Base-by-base conservation (phyloP, 2,888 invertebrate species). In the Cosmorhoe ocellata region DNA sequence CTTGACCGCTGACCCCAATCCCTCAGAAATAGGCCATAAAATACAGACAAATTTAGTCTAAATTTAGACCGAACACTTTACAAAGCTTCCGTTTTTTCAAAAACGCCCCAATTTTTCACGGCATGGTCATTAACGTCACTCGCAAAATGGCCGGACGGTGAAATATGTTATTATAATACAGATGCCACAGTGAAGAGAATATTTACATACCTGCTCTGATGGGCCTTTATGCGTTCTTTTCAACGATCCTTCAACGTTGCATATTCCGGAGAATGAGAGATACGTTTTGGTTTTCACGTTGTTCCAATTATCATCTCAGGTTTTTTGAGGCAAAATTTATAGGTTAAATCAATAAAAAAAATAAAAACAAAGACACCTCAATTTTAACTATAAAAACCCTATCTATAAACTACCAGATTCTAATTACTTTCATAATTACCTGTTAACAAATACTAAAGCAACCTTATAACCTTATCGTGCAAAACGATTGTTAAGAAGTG, bases 101-200 rank as follows among this genome's bases (percentile, higher is more conserved):
- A 58, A 55, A 51, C 45, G 26, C 40, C 41, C 51, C 49, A 44
- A 76, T 82, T 79, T 78, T 77, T 80, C 73, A 75, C 61, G 64
- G 66, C 33, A 12, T 60, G 56, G 72, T 79, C 82, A 81, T 83
- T 84, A 81, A 75, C 69, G 81, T 81, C 81, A 76, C 66, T 55
- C 56, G 63, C 82, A 82, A 80, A 79, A 79, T 75, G 76, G 76
- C 61, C 59, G 70, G 55, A 65, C 61, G 61, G 71, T 77, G 71
- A 78, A 79, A 79, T 74, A 77, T 74, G 74, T 79, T 81, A 78
- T 76, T 72, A 76, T 78, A 81, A 79, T 79, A 69, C 65, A 63
- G 69, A 68, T 67, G 61, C 68, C 71, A 69, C 70, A 36, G 44
- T 48, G 44, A 36, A 48, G 48, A 44, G 47, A 26, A 27, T 49